Conservation (phyloP, 2,888 invertebrate genomes). For the Rhamnusium bicolor region DNA sequence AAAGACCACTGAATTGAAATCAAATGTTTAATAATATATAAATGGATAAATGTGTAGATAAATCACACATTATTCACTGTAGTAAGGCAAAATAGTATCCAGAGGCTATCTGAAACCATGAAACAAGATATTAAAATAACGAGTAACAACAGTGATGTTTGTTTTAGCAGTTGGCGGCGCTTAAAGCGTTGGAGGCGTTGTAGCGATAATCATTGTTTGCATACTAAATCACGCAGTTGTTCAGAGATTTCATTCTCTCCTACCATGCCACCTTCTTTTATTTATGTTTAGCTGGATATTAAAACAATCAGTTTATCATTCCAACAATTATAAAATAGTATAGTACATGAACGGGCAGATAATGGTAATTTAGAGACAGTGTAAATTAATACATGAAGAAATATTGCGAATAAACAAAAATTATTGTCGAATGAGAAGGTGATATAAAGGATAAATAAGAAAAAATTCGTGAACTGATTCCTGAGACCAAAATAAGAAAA, state of each 20-base stretch:
- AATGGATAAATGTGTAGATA: slow-evolving; percentile 67
- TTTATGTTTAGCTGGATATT: neutral
- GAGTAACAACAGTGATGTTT: slow-evolving; percentile 71
- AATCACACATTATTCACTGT: slow-evolving; percentile 66
- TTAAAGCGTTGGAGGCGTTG: slow-evolving; percentile 69
- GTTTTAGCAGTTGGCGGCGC: slow-evolving; percentile 70
- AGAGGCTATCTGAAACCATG: slow-evolving; percentile 60
- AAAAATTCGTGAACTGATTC: too few relatives aligned
- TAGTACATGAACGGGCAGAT: neutral
- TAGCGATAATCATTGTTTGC: slow-evolving; percentile 69
- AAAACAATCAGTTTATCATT: neutral
- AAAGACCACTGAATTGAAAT: slow-evolving; percentile 59
- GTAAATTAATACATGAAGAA: too few relatives aligned
- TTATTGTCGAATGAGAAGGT: too few relatives aligned
- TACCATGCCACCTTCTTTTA: slow-evolving; percentile 18
- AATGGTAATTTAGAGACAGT: too few relatives aligned
- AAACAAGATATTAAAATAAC: slow-evolving; percentile 71
- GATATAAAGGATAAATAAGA: too few relatives aligned
- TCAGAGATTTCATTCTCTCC: slow-evolving; percentile 34
- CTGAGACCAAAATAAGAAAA: too few relatives aligned
- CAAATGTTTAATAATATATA: slow-evolving; percentile 65
- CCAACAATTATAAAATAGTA: neutral
- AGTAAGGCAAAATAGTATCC: slow-evolving; percentile 62
- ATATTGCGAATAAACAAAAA: too few relatives aligned
- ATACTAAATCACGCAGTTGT: slow-evolving; percentile 65